Conservation (phyloP, 2,797 vertebrate genomes). For the Lepus oiostolus region DNA sequence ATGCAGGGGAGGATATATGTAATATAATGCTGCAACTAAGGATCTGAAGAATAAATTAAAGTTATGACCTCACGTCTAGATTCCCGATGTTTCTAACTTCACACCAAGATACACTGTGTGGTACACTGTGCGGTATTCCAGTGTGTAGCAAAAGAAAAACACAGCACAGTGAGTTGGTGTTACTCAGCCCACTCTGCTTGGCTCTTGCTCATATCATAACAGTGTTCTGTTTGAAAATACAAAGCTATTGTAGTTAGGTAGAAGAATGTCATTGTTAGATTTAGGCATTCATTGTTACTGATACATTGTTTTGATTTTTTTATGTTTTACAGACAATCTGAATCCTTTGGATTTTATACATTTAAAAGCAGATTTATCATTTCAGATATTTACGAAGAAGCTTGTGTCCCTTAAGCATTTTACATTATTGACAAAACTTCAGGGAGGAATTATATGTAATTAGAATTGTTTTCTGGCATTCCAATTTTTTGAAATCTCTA, state of each 20-base stretch:
- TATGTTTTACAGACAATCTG: slow-evolving; percentile 23
- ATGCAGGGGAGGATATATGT: background rate
- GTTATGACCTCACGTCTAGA: background rate
- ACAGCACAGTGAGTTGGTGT: slow-evolving; percentile 30
- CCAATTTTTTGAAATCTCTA: slow-evolving; percentile 47
- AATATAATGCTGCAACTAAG: background rate
- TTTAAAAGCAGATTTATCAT: slow-evolving; percentile 42
- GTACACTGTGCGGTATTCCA: background rate
- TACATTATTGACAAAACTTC: slow-evolving; percentile 39
- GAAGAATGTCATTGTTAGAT: slow-evolving; percentile 52
- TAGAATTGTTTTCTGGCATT: slow-evolving; percentile 46
- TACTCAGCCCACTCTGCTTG: background rate
- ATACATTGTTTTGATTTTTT: slow-evolving; percentile 66
- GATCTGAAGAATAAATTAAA: background rate
- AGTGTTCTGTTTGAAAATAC: slow-evolving; percentile 66
- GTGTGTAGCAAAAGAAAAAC: slow-evolving; percentile 36
- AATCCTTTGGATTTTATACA: slow-evolving; percentile 49
- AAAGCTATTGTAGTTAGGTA: slow-evolving; percentile 66
- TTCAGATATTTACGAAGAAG: slow-evolving; percentile 64
- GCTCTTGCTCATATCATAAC: slow-evolving; percentile 48
- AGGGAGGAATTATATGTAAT: slow-evolving; percentile 59
- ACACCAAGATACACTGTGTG: background rate
- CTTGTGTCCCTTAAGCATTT: slow-evolving; percentile 36
- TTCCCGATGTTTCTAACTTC: background rate
- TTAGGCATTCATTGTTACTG: slow-evolving; percentile 42